Evolutionary conservation across 2,888 invertebrate genomes (phyloP), one percentile per base, ranked within the genome.

Genomic region (Cryptocheilus praepositus): DNA sequence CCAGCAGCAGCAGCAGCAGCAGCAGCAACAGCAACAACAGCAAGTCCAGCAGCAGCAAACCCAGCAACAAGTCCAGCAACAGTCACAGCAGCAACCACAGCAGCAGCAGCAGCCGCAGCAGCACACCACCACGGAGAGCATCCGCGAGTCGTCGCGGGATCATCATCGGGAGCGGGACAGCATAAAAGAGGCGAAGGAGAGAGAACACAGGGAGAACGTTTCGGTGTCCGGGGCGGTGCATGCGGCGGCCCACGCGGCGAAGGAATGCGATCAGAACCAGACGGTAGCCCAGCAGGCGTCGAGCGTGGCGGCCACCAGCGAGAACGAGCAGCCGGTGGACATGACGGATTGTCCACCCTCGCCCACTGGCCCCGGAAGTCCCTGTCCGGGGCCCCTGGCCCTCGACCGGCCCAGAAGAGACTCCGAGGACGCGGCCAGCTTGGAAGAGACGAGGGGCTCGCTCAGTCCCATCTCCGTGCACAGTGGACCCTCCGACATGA

Each of bases 401-500:
- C 84, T 88, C 51, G 85, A 86, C 72, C 82, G 86, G 74, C 85
- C 86, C 45, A 77, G 86, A 81, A 82, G 86, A 81, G 84, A 85
- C 81, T 84, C 85, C 81, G 86, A 86, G 89, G 86, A 83, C 64
- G 83, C 80, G 69, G 83, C 81, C 43, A 89, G 88, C 73, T 76
- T 83, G 67, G 85, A 87, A 67, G 87, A 87, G 70, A 86, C 88
- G 53, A 82, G 88, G 74, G 87, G 87, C 69, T 87, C 88, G 51
- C 81, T 88, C 43, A 88, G 88, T 74, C 88, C 88, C 66, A 84
- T 88, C 65, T 89, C 90, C 55, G 87, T 88, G 61, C 89, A 89
- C 76, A 90, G 91, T 83, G 90, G 90, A 52, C 91, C 91, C 70
- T 91, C 91, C 82, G 91, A 92, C 85, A 91, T 91, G 91, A 90